Conservation (phyloP, 1,140 invertebrate genomes). For the Teleopsis dalmanni region DNA sequence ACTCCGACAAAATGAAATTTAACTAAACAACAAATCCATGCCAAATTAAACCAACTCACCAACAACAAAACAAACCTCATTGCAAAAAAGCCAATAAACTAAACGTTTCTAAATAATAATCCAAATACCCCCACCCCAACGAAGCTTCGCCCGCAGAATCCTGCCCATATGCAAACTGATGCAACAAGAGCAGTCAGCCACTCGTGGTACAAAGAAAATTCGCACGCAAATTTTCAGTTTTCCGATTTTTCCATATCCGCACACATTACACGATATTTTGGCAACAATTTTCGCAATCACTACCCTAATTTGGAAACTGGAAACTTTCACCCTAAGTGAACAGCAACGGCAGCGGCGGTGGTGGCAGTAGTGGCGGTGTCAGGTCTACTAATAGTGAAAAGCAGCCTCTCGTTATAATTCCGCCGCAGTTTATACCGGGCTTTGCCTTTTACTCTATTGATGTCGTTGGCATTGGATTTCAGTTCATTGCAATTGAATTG, state of each 20-base stretch:
- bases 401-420: too few relatives aligned
- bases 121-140: neutral
- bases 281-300: slow-evolving; percentile 14
- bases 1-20: too few relatives aligned
- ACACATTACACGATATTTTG: neutral
- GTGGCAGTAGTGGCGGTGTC: neutral
- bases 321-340: too few relatives aligned
- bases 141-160: neutral
- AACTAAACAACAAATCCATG: too few relatives aligned
- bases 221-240: neutral
- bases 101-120: slow-evolving; percentile 22
- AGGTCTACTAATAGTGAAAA: neutral
- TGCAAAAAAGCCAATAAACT: slow-evolving; percentile 34
- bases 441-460: neutral
- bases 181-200: slow-evolving; percentile 1
- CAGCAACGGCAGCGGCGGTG: too few relatives aligned
- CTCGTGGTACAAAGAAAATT: slow-evolving; percentile 1
- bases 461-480: neutral
- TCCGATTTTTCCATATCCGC: neutral
- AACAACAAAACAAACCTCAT: too few relatives aligned
- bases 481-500: slow-evolving; percentile 42
- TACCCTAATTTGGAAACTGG: slow-evolving; percentile 6
- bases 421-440: too few relatives aligned
- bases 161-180: slow-evolving; percentile 4
- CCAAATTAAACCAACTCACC: neutral